Evolutionary conservation across 2,888 invertebrate genomes (phyloP).

Genomic region (Apomyelois bistriatella): DNA sequence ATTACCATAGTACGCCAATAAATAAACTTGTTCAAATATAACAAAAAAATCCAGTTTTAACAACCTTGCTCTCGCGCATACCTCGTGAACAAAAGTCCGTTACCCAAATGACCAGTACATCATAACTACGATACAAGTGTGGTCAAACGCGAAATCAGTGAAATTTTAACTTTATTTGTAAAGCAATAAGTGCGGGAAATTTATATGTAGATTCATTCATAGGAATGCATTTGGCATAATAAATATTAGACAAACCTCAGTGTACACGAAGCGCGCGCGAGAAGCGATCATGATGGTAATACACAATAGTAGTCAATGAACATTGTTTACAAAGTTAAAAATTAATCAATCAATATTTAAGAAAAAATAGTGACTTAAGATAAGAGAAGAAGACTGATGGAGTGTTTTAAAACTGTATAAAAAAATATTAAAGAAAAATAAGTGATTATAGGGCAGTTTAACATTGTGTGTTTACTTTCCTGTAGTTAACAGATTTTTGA

Average conservation of each 20-base stretch:
- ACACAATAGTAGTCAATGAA: neutral
- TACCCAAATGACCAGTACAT: slow-evolving; percentile 45
- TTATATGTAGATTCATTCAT: neutral
- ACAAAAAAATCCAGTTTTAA: slow-evolving; percentile 36
- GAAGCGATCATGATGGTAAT: slow-evolving; percentile 42
- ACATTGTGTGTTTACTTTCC: no score
- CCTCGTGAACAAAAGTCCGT: slow-evolving; percentile 42
- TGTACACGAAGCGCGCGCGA: slow-evolving; percentile 44
- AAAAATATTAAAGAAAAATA: no score
- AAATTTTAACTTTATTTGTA: slow-evolving; percentile 24
- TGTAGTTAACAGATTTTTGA: no score
- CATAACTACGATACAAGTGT: slow-evolving; percentile 25
- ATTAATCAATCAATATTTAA: no score
- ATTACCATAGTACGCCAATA: neutral
- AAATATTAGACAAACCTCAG: slow-evolving; percentile 27
- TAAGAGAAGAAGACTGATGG: no score
- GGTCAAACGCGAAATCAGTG: slow-evolving; percentile 10
- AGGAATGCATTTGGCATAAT: slow-evolving; percentile 25
- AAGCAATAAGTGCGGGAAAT: slow-evolving; percentile 16
- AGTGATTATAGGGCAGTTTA: no score
- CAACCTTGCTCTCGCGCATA: slow-evolving; percentile 49
- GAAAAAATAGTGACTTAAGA: no score
- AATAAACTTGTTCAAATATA: slow-evolving; percentile 18
- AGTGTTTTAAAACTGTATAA: no score
- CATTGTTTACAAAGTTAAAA: neutral